Base-by-base conservation (phyloP, 2,797 vertebrate species). In the Bovichtus variegatus region DNA sequence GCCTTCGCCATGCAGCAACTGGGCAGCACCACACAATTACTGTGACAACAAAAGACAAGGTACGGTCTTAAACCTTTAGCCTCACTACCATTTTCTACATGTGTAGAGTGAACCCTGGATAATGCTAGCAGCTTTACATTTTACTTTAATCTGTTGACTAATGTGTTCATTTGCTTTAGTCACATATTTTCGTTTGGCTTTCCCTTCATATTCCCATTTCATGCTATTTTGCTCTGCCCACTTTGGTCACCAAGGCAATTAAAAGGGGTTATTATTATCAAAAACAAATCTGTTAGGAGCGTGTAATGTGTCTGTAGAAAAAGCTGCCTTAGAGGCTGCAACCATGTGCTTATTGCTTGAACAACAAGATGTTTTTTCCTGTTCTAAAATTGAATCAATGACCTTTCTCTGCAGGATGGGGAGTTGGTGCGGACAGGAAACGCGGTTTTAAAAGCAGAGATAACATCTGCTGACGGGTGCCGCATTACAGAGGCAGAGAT, bases 21-120 rank as follows among this genome's bases (percentile, higher is more conserved):
- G 98, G 97, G n/a, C 97, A 98, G 84, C 95, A 96, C 2, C 94
- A 95, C 71, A 97, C 96, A 0, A 90, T 98, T 76, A 98, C 97
- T 0, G 95, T 99, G 88, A 99, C 98, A 41, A 98, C 98, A 74
- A 99, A 99, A 93, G 98, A 99, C 93, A 98, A 98, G 76, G 93
- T 94, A 87, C 13, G 3, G 15, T 15, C 29, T 61, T n/a, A 25
- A 66, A 46, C 4, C 40, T 68, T 59, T 58, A 2, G 3, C 1
- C 13, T 44, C 9, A 15, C 8, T 58, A 5, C 27, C 21, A n/a
- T 71, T 61, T 50, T 41, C 10, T 25, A 25, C 4, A 31, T 11
- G 12, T 60, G 23, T 21, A 15, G 15, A 49, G 27, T 12, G 13
- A 72, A n/a, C 12, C 5, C 1, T 51, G 9, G 9, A 13, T 50